Conservation (phyloP, 2,113 vertebrate species). For the Oreochromis aureus region DNA sequence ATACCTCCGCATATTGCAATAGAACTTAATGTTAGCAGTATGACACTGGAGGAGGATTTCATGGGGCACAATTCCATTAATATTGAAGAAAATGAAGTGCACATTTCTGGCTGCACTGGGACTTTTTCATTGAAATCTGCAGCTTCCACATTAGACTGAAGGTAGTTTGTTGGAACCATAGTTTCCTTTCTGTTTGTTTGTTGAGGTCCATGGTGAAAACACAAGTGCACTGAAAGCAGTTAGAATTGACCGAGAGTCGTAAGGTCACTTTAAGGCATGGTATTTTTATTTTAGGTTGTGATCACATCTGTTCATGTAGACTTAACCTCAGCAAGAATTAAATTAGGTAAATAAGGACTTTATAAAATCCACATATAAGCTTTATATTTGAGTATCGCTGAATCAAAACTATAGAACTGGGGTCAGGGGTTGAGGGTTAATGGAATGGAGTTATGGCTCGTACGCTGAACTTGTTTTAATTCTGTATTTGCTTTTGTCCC, state of each 20-base stretch:
- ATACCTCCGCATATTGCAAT: too few species aligned
- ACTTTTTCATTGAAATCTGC: background rate
- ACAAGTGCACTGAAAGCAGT: background rate
- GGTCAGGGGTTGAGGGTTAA: background rate
- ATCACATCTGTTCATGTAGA: background rate
- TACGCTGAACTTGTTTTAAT: background rate
- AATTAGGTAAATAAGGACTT: background rate
- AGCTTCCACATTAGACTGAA: background rate
- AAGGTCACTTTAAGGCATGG: background rate
- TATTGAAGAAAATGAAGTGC: background rate
- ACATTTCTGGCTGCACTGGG: background rate
- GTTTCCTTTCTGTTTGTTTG: background rate
- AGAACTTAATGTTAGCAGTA: background rate
- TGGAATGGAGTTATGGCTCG: background rate
- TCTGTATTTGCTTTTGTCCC: background rate
- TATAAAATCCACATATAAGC: background rate
- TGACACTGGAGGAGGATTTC: background rate
- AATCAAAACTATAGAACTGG: background rate
- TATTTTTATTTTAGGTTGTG: background rate
- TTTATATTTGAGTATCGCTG: background rate
- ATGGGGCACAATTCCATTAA: background rate
- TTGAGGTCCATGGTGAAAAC: background rate
- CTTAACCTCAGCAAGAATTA: background rate
- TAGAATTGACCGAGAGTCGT: background rate
- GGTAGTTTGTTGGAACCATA: background rate